Conservation (phyloP, 2,797 vertebrate species). For the Fundulus diaphanus region DNA sequence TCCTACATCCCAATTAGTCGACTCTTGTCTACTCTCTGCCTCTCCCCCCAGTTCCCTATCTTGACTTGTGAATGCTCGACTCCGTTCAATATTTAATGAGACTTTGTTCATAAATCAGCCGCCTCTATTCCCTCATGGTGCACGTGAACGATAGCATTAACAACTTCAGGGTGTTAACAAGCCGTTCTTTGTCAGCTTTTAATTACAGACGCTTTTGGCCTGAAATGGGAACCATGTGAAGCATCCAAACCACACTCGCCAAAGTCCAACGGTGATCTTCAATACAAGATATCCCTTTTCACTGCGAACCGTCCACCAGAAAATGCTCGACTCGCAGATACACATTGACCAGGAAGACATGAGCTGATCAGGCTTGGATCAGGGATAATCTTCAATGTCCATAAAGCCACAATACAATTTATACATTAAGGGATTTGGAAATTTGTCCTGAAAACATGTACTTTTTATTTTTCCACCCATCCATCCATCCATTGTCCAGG, state of each 20-base stretch:
- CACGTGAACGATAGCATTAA: slow-evolving; percentile 55
- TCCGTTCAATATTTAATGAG: slow-evolving; percentile 78
- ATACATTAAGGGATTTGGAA: not conserved
- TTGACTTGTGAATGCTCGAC: slow-evolving; percentile 52
- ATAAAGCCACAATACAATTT: not conserved
- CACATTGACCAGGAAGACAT: slow-evolving; percentile 28
- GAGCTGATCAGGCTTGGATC: slow-evolving; percentile 5
- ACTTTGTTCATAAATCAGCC: slow-evolving; percentile 71
- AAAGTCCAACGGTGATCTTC: slow-evolving; percentile 4
- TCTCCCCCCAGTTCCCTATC: slow-evolving; percentile 59
- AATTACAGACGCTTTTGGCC: slow-evolving; percentile 21
- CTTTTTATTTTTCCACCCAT: no score
- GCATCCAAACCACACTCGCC: slow-evolving; percentile 9
- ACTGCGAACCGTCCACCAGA: no score
- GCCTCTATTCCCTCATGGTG: slow-evolving; percentile 42
- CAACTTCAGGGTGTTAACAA: slow-evolving; percentile 39
- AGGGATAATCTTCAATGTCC: not conserved
- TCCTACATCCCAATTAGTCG: slow-evolving; percentile 73
- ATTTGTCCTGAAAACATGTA: not conserved
- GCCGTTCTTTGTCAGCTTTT: slow-evolving; percentile 38
- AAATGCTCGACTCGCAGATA: slow-evolving; percentile 46
- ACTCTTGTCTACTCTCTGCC: slow-evolving; percentile 45
- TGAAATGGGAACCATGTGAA: slow-evolving; percentile 28
- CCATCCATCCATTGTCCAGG: no score
- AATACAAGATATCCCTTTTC: not conserved